These are phyloP conservation scores for Lithophane leautieri DNA, from an alignment of 2,888 invertebrate species.

Conservation along the genomic window DNA sequence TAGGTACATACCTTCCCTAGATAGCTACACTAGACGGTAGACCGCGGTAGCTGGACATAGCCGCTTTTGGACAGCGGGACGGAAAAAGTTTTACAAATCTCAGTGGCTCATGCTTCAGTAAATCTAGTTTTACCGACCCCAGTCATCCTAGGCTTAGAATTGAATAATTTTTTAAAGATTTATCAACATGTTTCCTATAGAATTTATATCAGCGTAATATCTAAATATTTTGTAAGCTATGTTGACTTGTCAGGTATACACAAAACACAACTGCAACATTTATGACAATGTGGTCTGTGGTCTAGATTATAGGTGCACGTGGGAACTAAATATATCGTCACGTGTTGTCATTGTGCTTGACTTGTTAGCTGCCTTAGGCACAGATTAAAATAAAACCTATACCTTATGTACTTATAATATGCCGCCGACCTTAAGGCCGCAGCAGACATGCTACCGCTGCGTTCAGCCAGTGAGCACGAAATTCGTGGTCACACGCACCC, in stretches of 20 bases:
- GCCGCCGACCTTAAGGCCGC: not conserved
- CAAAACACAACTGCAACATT: constrained; percentile 22
- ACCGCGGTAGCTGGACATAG: no score
- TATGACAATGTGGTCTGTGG: constrained; percentile 27
- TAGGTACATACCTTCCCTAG: no score
- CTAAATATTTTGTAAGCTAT: constrained; percentile 7
- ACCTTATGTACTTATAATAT: not conserved
- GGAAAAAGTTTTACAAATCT: no score
- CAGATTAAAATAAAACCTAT: not conserved
- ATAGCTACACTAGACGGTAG: no score
- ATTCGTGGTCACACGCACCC: not conserved
- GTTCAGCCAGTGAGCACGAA: not conserved
- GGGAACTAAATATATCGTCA: constrained; percentile 23
- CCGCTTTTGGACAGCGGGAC: no score
- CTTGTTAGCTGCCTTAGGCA: constrained; percentile 16
- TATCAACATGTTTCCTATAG: not conserved
- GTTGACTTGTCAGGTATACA: constrained; percentile 14
- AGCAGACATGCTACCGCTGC: not conserved
- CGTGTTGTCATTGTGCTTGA: constrained; percentile 16
- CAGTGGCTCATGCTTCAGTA: no score
- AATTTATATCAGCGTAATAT: not conserved
- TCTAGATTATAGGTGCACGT: constrained; percentile 34
- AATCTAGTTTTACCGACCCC: no score
- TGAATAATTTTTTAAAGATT: not conserved
- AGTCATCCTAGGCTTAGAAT: not conserved